Conservation (phyloP, 2,113 vertebrate species). For the Cnemophilus loriae region DNA sequence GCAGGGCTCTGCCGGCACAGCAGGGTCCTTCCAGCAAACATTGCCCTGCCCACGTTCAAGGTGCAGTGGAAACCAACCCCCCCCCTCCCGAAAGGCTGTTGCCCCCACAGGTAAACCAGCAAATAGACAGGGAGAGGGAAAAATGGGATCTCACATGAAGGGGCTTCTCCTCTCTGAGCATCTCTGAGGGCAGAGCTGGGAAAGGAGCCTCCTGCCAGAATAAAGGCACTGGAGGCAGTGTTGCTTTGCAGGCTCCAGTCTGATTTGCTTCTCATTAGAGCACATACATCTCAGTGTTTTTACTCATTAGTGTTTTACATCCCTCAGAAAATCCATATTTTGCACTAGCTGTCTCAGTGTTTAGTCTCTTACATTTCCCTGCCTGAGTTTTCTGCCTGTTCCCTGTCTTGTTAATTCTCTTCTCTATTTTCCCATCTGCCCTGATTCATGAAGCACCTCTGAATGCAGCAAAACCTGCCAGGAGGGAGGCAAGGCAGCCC, state of each 20-base stretch:
- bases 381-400: neutral
- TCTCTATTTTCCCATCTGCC: neutral
- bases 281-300: constrained; percentile 8
- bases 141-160: neutral
- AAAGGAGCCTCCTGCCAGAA: neutral
- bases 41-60: neutral
- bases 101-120: neutral
- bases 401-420: neutral
- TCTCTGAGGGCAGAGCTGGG: neutral
- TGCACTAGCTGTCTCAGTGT: neutral
- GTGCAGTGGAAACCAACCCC: fast-evolving
- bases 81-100: neutral
- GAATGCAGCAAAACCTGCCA: neutral
- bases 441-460: neutral
- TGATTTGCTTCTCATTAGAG: constrained; percentile 43
- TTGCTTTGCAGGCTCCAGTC: neutral
- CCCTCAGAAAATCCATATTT: constrained; percentile 31
- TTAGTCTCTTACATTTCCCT: neutral
- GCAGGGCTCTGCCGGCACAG: neutral
- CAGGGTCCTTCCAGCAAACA: neutral
- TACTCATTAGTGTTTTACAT: constrained; percentile 37
- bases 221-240: neutral
- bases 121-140: neutral
- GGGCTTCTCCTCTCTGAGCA: neutral
- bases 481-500: neutral